These are phyloP conservation scores for Miichthys miiuy DNA, from an alignment of 2,797 vertebrate species.

Conservation along the genomic window DNA sequence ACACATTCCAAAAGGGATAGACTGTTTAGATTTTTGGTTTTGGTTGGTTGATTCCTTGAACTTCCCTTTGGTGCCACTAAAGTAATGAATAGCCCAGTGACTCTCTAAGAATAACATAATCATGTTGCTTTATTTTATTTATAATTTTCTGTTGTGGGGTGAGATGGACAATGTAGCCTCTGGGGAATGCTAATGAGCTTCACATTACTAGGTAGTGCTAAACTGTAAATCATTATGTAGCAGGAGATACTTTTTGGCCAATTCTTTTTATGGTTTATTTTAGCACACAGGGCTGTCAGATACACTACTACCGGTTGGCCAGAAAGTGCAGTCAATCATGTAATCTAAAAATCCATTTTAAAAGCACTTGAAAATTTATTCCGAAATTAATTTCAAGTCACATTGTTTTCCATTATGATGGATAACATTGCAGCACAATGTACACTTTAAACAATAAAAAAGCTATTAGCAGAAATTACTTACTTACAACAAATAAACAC, in stretches of 20 bases:
- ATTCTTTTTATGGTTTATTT: too few species aligned
- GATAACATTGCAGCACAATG: conserved; percentile 10
- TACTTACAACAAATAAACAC: neutral
- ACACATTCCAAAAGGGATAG: too few species aligned
- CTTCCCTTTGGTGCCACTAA: too few species aligned
- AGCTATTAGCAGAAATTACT: conserved; percentile 4
- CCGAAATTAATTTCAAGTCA: neutral
- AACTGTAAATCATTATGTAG: neutral
- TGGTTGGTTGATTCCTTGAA: too few species aligned
- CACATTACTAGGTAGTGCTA: too few species aligned
- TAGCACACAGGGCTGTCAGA: neutral
- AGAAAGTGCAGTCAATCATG: neutral
- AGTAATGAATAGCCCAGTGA: too few species aligned
- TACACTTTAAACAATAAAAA: conserved; percentile 11
- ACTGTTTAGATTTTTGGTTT: too few species aligned
- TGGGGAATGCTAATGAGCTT: neutral
- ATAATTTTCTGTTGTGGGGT: neutral
- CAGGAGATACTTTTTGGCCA: neutral
- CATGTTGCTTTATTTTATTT: neutral
- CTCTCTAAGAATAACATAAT: too few species aligned
- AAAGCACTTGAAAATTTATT: neutral
- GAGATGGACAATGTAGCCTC: neutral
- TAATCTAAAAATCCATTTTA: neutral
- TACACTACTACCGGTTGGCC: neutral
- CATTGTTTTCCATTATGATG: neutral